These are phyloP conservation scores for Rotaria macrura DNA, from an alignment of 2,888 invertebrate species.

Conservation along the genomic window DNA sequence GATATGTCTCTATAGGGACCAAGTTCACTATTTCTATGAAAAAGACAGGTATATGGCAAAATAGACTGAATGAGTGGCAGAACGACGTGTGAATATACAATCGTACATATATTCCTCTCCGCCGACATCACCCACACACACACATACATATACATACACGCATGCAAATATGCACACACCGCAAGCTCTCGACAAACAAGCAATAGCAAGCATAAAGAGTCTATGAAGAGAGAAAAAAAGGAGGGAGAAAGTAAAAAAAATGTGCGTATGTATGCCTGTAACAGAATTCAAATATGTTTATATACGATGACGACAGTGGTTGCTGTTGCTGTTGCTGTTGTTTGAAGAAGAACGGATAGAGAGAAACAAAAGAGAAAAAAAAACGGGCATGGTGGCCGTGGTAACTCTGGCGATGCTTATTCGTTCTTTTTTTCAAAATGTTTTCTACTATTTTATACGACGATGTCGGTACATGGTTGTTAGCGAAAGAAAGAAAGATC, in stretches of 20 bases:
- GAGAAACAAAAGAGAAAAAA: neutral
- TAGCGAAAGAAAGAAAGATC: neutral
- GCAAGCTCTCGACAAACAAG: neutral
- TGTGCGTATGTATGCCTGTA: neutral
- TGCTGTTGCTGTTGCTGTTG: neutral
- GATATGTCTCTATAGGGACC: conserved; percentile 1
- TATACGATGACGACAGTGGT: neutral
- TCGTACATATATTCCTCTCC: neutral
- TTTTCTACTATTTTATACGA: neutral
- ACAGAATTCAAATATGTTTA: neutral
- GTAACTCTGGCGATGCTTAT: neutral
- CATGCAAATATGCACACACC: neutral
- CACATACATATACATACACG: neutral
- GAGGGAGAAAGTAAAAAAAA: neutral
- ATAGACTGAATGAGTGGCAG: neutral
- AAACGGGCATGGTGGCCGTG: neutral
- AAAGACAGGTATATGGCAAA: neutral
- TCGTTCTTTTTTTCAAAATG: neutral
- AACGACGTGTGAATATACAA: neutral
- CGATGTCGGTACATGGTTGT: neutral
- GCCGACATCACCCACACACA: neutral
- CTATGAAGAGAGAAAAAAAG: neutral
- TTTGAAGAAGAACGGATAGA: conserved; percentile 8
- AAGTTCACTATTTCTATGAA: neutral
- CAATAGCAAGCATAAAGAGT: neutral